phyloP scores from a whole-genome alignment of 2,113 vertebrate species.

The Chloropsis hardwickii region DNA sequence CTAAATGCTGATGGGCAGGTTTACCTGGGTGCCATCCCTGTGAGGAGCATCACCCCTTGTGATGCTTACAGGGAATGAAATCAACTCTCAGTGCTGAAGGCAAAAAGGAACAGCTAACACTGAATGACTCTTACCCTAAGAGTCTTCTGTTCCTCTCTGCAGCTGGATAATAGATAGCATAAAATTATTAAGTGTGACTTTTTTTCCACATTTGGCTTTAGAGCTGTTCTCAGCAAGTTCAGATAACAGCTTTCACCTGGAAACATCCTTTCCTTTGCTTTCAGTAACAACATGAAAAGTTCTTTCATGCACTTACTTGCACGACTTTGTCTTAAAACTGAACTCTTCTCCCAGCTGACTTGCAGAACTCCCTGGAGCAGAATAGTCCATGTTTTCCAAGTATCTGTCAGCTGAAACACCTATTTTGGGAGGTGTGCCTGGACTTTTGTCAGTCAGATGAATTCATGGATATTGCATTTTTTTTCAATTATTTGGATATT shows the following conservation, averaged over 20 bases:
- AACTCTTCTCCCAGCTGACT: neutral
- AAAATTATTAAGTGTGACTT: neutral
- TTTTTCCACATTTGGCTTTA: neutral
- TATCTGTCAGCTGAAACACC: neutral
- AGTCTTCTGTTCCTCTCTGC: neutral
- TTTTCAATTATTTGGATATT: neutral
- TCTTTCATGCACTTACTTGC: neutral
- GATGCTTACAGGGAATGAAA: accelerated
- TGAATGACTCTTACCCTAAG: neutral
- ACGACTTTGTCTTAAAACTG: neutral
- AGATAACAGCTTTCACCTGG: neutral
- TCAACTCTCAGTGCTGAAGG: neutral
- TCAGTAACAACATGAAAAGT: neutral
- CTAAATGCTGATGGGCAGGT: neutral
- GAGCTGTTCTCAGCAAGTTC: neutral
- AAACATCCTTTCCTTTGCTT: neutral
- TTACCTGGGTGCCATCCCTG: neutral
- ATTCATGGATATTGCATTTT: neutral
- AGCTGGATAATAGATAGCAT: neutral
- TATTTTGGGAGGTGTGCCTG: neutral
- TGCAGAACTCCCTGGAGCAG: neutral
- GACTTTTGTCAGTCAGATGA: neutral
- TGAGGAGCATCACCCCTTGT: neutral
- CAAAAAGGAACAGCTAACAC: neutral
- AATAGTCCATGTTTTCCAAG: neutral